Conservation (phyloP, 1,140 invertebrate species). For the Diprion similis region DNA sequence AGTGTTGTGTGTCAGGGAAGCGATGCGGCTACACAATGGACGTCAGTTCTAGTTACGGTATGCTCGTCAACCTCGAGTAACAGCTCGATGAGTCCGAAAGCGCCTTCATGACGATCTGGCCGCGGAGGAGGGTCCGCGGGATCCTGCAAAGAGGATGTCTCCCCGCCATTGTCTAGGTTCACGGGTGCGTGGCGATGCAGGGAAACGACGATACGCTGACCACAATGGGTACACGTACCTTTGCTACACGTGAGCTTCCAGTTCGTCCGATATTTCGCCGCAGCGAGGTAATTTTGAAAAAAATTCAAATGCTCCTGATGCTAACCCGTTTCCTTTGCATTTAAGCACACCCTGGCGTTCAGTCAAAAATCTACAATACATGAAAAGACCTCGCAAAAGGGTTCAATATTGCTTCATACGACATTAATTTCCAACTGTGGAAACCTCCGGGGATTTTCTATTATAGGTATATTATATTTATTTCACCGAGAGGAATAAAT, state of each 20-base stretch:
- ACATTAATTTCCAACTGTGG: too few species aligned
- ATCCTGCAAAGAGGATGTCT: not conserved
- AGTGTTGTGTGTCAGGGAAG: conserved; percentile 33
- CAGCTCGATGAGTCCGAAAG: not conserved
- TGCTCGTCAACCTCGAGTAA: conserved; percentile 46
- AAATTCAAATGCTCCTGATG: too few species aligned
- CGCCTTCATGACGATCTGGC: conserved; percentile 1
- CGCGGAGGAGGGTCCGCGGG: not conserved
- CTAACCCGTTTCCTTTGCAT: too few species aligned
- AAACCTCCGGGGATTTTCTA: too few species aligned
- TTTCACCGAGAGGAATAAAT: too few species aligned
- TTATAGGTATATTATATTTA: too few species aligned
- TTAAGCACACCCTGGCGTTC: too few species aligned
- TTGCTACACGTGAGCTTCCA: not conserved
- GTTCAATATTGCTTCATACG: too few species aligned
- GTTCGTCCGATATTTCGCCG: too few species aligned
- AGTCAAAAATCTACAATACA: too few species aligned
- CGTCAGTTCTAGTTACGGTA: conserved; percentile 54
- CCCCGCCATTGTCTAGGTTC: conserved; percentile 5
- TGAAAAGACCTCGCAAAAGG: too few species aligned
- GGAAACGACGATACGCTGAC: conserved; percentile 17
- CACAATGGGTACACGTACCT: conserved; percentile 8
- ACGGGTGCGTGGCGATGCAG: conserved; percentile 18
- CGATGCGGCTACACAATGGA: conserved; percentile 46
- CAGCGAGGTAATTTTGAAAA: too few species aligned